Evolutionary conservation across 2,113 vertebrate species (phyloP), one percentile per base, ranked within the genome.

Genomic region (Phrynosoma platyrhinos): DNA sequence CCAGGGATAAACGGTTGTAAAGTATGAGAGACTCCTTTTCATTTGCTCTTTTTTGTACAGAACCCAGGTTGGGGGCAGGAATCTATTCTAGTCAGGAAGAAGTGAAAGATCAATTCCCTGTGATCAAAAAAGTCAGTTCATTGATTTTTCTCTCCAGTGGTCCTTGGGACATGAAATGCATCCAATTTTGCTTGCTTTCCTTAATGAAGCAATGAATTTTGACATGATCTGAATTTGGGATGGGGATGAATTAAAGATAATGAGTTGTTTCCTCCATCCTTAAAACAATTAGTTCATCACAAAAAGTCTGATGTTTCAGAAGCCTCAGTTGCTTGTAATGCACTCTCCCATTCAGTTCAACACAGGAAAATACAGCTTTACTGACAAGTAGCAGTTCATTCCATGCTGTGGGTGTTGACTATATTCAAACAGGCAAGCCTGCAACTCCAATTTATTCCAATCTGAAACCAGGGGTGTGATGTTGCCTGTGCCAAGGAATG

Each of bases 401-500:
- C 32, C 68, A 79, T 52, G 9, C 40, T 82, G 55, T 52, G 83
- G 83, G 82, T 91, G 77, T 13, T 72, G 86, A 18, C 85, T 90
- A 83, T 78, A 89, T 83, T 82, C 84, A 92, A 92, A 91, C 52
- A 79, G 69, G 40, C 30, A 85, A 84, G 87, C 90, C 91, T 91
- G 47, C 89, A 71, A n/a, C 91, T 85, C 87, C 92, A 95, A 76
- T 88, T 96, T 93, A 92, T 85, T 89, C 30, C 36, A 79, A 13
- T 52, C 84, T 87, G 87, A 84, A 93, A 87, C 32, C 69, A 88
- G 80, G 4, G 5, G 71, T 92, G 55, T 93, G 90, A 91, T 62
- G 58, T 85, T 86, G 91, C 32, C 82, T 84, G 93, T 94, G 92
- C 90, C 93, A 94, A 91, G 66, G 93, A 90, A 89, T 85, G 42